These are phyloP conservation scores for Cephus nigrinus DNA, from an alignment of 2,888 invertebrate genomes.

Conservation along the genomic window DNA sequence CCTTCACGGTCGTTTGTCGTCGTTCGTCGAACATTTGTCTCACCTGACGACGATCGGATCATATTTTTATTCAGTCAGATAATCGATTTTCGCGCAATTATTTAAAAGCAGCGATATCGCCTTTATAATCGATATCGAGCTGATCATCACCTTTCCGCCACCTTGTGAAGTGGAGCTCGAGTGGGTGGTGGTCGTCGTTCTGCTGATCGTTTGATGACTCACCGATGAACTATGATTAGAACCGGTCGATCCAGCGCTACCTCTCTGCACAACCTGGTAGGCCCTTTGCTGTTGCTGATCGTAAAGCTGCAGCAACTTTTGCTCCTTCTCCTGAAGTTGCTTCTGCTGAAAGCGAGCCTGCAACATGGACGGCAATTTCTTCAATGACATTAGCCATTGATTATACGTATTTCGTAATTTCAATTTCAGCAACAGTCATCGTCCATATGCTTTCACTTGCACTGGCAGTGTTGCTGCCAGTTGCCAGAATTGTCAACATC, in stretches of 20 bases:
- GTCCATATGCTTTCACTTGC: not conserved
- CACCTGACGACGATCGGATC: slow-evolving; percentile 67
- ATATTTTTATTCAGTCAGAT: not conserved
- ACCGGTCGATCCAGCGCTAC: slow-evolving; percentile 68
- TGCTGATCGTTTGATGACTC: slow-evolving; percentile 48
- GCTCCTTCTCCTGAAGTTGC: slow-evolving; percentile 83
- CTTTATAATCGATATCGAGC: not conserved
- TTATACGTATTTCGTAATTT: not conserved
- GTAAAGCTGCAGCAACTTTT: slow-evolving; percentile 78
- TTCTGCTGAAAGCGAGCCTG: slow-evolving; percentile 88
- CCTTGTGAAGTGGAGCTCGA: slow-evolving; percentile 50
- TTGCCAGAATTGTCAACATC: not conserved
- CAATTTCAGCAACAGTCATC: not conserved
- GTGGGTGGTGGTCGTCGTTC: slow-evolving; percentile 43
- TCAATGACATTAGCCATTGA: not conserved
- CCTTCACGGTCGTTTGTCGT: slow-evolving; percentile 73
- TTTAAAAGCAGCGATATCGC: not conserved
- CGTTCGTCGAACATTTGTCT: slow-evolving; percentile 90
- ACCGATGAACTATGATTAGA: slow-evolving; percentile 49
- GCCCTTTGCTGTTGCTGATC: slow-evolving; percentile 77
- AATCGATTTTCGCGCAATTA: not conserved
- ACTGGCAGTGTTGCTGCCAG: not conserved
- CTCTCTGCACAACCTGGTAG: slow-evolving; percentile 70
- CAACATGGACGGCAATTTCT: slow-evolving; percentile 35
- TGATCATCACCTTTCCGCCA: slow-evolving; percentile 46